Evolutionary conservation across 2,888 invertebrate species (phyloP).

Genomic region (Blastobasis lacticolella): DNA sequence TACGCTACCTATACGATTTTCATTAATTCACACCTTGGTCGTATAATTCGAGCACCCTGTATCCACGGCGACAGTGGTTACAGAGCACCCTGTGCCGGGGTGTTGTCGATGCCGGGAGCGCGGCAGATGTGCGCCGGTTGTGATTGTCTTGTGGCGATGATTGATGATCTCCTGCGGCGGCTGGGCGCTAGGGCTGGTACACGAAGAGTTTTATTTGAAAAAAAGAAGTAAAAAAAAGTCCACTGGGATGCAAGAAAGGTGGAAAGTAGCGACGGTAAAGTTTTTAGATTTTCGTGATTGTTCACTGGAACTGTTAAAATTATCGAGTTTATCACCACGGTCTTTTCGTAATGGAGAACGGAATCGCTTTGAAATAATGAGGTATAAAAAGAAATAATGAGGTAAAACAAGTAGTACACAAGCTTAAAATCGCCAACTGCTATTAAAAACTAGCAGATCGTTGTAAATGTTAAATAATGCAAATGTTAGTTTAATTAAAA

Average conservation of each 20-base stretch:
- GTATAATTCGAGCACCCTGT: no score
- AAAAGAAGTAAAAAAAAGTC: background rate
- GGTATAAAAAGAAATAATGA: no score
- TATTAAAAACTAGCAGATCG: no score
- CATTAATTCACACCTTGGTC: background rate
- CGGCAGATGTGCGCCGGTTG: conserved; percentile 73
- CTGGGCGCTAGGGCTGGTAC: conserved; percentile 47
- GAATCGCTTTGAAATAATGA: no score
- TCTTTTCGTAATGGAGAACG: background rate
- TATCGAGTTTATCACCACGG: background rate
- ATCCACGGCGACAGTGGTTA: background rate
- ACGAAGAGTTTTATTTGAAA: background rate
- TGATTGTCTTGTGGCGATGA: conserved; percentile 73
- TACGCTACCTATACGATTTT: background rate
- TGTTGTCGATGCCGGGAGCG: conserved; percentile 21
- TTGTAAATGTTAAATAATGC: no score
- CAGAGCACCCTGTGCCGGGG: background rate
- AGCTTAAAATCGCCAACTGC: no score
- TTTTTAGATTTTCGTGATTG: background rate
- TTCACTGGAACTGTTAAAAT: background rate
- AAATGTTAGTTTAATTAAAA: no score
- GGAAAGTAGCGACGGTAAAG: background rate
- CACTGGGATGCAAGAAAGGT: background rate
- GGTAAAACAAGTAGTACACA: no score
- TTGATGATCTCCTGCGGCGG: conserved; percentile 69